Evolutionary conservation across 37 sponge, comb jelly and placozoan genomes (phyloP).

Genomic region (Dysidea cf. avara): DNA sequence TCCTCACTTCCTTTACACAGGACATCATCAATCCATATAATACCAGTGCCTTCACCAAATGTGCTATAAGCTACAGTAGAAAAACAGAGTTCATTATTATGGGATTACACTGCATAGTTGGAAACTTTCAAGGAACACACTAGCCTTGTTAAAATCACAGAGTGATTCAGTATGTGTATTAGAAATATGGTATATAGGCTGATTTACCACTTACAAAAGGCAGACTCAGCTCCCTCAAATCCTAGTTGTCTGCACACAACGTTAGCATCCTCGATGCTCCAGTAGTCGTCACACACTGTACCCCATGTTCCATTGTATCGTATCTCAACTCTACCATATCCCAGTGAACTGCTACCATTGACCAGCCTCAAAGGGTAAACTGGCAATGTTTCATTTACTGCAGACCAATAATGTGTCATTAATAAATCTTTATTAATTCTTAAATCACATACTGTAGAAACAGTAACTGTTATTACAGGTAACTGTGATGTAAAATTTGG

Average conservation of each 20-base stretch:
- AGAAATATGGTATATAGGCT: too few relatives aligned
- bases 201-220: neutral
- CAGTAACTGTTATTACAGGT: too few relatives aligned
- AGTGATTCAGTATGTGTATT: too few relatives aligned
- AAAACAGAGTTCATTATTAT: slow-evolving; percentile 41
- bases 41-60: slow-evolving; percentile 18
- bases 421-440: too few relatives aligned
- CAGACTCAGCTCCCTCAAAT: neutral
- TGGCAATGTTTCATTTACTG: slow-evolving; percentile 4
- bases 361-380: slow-evolving; percentile 25
- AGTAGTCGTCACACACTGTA: slow-evolving; percentile 34
- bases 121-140: too few relatives aligned
- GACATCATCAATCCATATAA: slow-evolving; percentile 74
- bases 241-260: too few relatives aligned
- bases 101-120: too few relatives aligned
- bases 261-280: slow-evolving; percentile 9
- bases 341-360: neutral
- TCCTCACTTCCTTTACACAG: slow-evolving; percentile 66
- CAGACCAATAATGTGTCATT: too few relatives aligned
- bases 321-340: slow-evolving; percentile 41
- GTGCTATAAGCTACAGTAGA: neutral
- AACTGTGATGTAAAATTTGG: too few relatives aligned
- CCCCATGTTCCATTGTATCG: too few relatives aligned
- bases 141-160: too few relatives aligned
- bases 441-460: too few relatives aligned